Evolutionary conservation across 2,113 vertebrate genomes (phyloP).

Genomic region (Ptilorrhoa leucosticta): DNA sequence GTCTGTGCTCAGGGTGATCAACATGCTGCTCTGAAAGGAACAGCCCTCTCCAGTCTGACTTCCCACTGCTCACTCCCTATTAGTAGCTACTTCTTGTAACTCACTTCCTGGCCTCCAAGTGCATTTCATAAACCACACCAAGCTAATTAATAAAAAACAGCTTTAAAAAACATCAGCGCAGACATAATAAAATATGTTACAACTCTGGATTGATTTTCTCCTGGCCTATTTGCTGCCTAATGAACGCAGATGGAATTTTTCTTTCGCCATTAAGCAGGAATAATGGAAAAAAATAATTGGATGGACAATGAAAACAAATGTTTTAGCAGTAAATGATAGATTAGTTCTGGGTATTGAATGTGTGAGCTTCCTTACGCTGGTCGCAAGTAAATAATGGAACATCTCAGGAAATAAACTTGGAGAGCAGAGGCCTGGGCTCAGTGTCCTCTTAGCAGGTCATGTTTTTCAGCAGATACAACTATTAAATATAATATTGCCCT

Average conservation of each 20-base stretch:
- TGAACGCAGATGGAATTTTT: accelerated
- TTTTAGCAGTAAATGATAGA: not conserved
- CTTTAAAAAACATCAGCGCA: accelerated
- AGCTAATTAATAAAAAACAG: not conserved
- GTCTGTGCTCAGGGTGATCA: not conserved
- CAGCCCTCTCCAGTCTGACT: not conserved
- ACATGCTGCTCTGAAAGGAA: not conserved
- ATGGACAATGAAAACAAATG: not conserved
- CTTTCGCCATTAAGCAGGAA: not conserved
- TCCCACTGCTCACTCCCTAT: not conserved
- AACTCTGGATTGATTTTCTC: not conserved
- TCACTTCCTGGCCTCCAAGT: not conserved
- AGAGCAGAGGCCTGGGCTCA: not conserved
- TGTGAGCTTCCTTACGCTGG: accelerated
- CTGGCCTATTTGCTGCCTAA: not conserved
- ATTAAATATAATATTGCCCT: not conserved
- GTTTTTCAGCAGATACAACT: not conserved
- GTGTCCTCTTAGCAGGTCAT: accelerated
- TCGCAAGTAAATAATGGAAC: not conserved
- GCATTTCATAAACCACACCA: not conserved
- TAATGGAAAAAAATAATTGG: not conserved
- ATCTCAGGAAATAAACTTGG: not conserved
- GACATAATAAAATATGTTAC: not conserved
- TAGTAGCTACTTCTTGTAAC: not conserved
- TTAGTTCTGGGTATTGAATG: not conserved